Percentiles rank a stretch among this genome's conserved stretches.
Evolutionary conservation across 2,113 vertebrate genomes (phyloP).

Genomic region (Urocitellus parryii): DNA sequence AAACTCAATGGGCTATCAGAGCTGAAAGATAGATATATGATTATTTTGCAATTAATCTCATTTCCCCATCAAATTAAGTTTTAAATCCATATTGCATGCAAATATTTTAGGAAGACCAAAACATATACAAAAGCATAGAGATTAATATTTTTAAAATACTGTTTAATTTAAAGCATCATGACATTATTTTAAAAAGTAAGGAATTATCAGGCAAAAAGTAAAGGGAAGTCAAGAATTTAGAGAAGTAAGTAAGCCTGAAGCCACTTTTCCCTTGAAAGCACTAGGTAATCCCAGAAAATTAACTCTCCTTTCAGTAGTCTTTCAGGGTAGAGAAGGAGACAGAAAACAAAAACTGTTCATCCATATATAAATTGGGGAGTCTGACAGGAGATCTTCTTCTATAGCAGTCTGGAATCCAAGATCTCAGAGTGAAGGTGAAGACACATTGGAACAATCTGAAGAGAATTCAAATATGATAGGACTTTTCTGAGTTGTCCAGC

Average conservation of each 20-base stretch:
- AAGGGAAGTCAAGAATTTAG: neutral
- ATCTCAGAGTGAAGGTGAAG: neutral
- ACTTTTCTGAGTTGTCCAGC: neutral
- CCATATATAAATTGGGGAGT: neutral
- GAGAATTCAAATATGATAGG: neutral
- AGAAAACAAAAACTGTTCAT: neutral
- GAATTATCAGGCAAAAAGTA: neutral
- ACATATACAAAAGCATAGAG: neutral
- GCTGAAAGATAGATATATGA: neutral
- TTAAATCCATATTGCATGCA: neutral
- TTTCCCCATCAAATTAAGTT: neutral
- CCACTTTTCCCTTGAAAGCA: neutral
- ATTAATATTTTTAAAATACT: neutral
- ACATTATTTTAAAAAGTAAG: neutral
- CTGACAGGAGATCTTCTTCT: neutral
- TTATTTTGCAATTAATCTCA: neutral
- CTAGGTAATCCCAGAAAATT: neutral
- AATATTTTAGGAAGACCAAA: conserved; percentile 25
- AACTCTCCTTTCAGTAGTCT: neutral
- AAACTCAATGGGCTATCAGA: neutral
- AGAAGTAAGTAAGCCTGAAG: neutral
- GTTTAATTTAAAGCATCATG: neutral
- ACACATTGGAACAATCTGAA: neutral
- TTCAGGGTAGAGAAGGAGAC: neutral
- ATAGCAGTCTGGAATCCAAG: neutral